A percentile compares a stretch with the other conserved stretches of the same genome.
Evolutionary conservation across 2,888 invertebrate species (phyloP).

Genomic region (Tribolium freemani): DNA sequence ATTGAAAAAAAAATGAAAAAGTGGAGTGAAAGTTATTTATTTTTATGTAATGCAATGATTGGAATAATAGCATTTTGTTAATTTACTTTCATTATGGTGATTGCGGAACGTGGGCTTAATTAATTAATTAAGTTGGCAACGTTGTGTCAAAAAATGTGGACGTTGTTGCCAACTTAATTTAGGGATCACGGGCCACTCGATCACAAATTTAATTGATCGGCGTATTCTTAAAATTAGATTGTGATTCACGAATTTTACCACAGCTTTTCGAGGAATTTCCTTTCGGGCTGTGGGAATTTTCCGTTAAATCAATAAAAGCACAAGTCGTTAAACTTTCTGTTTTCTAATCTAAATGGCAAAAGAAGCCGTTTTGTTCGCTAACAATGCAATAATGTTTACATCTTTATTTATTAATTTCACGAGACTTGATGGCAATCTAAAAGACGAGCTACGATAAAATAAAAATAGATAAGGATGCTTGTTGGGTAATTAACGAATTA

Average conservation of each 20-base stretch:
- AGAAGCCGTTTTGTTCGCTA: no score
- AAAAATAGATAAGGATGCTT: neutral
- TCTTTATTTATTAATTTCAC: no score
- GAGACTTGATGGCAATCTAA: no score
- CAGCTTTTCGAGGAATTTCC: neutral
- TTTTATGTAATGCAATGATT: conserved; percentile 22
- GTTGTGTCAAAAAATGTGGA: no score
- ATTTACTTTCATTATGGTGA: conserved; percentile 1
- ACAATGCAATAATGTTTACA: no score
- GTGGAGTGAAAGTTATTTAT: conserved; percentile 31
- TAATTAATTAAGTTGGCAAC: neutral
- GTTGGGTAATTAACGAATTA: neutral
- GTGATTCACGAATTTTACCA: conserved; percentile 17
- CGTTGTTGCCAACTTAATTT: no score
- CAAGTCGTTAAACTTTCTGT: neutral
- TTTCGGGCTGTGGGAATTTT: neutral
- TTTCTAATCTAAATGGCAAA: no score
- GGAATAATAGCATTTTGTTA: neutral
- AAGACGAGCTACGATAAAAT: neutral
- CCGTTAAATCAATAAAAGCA: conserved; percentile 2
- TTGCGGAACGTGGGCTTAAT: neutral
- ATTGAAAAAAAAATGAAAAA: neutral
- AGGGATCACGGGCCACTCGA: no score
- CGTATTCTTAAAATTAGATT: neutral
- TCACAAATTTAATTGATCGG: no score